These are phyloP conservation scores for Cheilinus undulatus DNA, from an alignment of 2,113 vertebrate genomes.

Conservation along the genomic window DNA sequence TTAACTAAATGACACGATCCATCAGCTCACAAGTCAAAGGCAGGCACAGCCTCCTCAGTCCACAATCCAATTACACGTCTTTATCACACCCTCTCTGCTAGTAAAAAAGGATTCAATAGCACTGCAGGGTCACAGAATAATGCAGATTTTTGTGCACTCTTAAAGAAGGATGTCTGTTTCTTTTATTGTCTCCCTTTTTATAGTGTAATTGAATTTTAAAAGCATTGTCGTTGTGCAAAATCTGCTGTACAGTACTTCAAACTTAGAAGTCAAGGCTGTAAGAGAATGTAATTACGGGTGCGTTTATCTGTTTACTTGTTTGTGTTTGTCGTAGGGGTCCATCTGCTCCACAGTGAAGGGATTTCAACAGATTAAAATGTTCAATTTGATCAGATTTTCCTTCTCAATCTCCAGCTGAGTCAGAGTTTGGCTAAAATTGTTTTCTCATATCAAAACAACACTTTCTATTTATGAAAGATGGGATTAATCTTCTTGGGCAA, in stretches of 20 bases:
- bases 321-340: conserved; percentile 25
- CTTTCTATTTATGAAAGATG: conserved; percentile 10
- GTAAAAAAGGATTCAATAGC: conserved; percentile 38
- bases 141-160: conserved; percentile 6
- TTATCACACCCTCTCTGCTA: conserved; percentile 51
- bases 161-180: conserved; percentile 1
- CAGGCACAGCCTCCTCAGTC: conserved; percentile 45
- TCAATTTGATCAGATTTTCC: conserved; percentile 62
- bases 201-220: conserved; percentile 20
- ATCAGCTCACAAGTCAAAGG: conserved; percentile 58
- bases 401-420: conserved; percentile 40
- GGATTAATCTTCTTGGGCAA: conserved; percentile 38
- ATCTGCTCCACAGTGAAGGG: conserved; percentile 46
- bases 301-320: conserved; percentile 1
- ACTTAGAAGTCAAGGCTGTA: neutral
- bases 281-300: neutral
- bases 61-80: conserved; percentile 69
- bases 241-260: neutral
- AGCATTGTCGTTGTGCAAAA: neutral
- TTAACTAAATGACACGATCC: conserved; percentile 71
- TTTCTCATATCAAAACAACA: conserved; percentile 27
- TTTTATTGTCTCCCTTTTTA: conserved; percentile 3
- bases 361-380: conserved; percentile 47
- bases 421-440: conserved; percentile 34
- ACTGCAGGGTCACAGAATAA: conserved; percentile 14